phyloP scores from a whole-genome alignment of 2,888 invertebrate genomes.

The Nomada fucata region DNA sequence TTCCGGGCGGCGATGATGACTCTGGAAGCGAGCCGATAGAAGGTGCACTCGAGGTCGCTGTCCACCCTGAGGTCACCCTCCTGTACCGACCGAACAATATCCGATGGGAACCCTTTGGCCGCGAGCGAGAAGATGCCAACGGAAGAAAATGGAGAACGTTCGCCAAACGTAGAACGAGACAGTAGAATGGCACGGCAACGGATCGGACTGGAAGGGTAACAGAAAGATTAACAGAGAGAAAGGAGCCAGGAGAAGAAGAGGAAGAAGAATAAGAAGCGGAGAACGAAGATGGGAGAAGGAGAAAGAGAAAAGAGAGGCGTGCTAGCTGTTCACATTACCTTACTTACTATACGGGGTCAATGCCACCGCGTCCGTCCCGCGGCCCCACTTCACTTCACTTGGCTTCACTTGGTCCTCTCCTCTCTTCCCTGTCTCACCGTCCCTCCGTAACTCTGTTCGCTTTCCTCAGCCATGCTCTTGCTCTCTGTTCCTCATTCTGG shows the following conservation, averaged over 20 bases:
- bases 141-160: constrained; percentile 52
- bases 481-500: constrained; percentile 21
- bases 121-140: constrained; percentile 42
- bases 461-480: constrained; percentile 25
- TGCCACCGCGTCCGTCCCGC: constrained; percentile 80
- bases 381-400: constrained; percentile 79
- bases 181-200: constrained; percentile 29
- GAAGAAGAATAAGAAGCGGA: constrained; percentile 22
- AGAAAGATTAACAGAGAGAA: constrained; percentile 45
- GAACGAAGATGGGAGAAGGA: constrained; percentile 30
- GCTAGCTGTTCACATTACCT: constrained; percentile 82
- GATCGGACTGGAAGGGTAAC: neutral
- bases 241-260: constrained; percentile 14
- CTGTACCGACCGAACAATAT: constrained; percentile 71
- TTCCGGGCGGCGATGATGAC: constrained; percentile 56
- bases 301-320: constrained; percentile 60
- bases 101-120: constrained; percentile 74
- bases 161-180: constrained; percentile 25
- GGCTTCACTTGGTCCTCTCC: constrained; percentile 74
- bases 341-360: constrained; percentile 82
- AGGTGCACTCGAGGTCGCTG: constrained; percentile 73
- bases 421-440: constrained; percentile 58
- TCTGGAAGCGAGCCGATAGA: constrained; percentile 62
- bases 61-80: constrained; percentile 74
- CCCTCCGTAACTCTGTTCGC: constrained; percentile 39